These are phyloP conservation scores for Pseudochromis fuscus DNA, from an alignment of 2,797 vertebrate genomes.

Conservation along the genomic window DNA sequence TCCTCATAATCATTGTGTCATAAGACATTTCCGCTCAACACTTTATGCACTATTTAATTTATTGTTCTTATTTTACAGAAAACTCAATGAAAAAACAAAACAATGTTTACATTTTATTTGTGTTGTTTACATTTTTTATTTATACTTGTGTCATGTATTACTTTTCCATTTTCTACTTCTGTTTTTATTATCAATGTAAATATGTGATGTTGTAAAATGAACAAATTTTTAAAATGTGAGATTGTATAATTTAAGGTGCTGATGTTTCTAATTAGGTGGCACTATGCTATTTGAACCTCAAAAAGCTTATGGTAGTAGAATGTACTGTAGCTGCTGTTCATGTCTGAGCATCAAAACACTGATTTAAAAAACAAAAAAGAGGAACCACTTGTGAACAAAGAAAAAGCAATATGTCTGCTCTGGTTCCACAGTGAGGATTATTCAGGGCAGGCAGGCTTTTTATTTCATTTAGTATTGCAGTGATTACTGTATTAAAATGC, in stretches of 20 bases:
- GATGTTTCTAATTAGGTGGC: slow-evolving; percentile 79
- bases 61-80: slow-evolving; percentile 59
- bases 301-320: slow-evolving; percentile 74
- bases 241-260: slow-evolving; percentile 86
- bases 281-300: slow-evolving; percentile 72
- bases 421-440: slow-evolving; percentile 32
- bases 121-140: slow-evolving; percentile 64
- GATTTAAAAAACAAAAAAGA: slow-evolving; percentile 18
- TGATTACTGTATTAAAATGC: slow-evolving; percentile 68
- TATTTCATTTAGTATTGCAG: slow-evolving; percentile 58
- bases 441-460: slow-evolving; percentile 50
- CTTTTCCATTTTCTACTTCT: slow-evolving; percentile 77
- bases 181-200: slow-evolving; percentile 79
- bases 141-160: slow-evolving; percentile 68
- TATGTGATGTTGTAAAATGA: slow-evolving; percentile 81
- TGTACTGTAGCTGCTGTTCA: slow-evolving; percentile 79
- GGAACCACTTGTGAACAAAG: slow-evolving; percentile 62
- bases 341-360: slow-evolving; percentile 63
- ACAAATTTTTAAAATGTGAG: slow-evolving; percentile 80
- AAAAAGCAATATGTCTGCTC: slow-evolving; percentile 78
- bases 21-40: slow-evolving; percentile 44
- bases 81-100: slow-evolving; percentile 43
- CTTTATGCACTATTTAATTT: slow-evolving; percentile 75
- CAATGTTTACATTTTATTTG: slow-evolving; percentile 71
- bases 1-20: slow-evolving; percentile 44